phyloP scores from a whole-genome alignment of 2,113 vertebrate genomes.

The Peromyscus californicus region DNA sequence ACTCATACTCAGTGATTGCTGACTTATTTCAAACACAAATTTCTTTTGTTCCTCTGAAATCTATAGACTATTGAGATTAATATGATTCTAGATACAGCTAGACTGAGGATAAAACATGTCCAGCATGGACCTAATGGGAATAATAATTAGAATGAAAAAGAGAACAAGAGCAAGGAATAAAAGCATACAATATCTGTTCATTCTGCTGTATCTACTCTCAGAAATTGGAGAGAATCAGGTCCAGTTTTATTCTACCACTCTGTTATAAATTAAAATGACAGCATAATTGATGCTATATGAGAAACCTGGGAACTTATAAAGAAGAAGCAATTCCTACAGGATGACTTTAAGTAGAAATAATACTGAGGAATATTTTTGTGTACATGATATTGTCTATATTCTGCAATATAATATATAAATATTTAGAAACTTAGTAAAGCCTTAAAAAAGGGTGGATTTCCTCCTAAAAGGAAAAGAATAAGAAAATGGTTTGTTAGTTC shows the following conservation, averaged over 20 bases:
- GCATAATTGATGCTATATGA: background rate
- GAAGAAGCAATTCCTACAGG: background rate
- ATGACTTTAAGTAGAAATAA: constrained; percentile 33
- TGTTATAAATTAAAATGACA: background rate
- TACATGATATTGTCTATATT: background rate
- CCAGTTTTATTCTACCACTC: background rate
- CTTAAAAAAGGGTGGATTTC: too few relatives aligned
- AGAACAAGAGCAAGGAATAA: background rate
- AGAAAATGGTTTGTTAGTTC: too few relatives aligned
- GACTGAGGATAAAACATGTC: background rate
- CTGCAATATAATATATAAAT: too few relatives aligned
- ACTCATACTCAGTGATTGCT: background rate
- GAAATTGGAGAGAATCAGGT: background rate
- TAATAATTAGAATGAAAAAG: background rate
- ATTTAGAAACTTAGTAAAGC: too few relatives aligned
- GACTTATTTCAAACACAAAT: background rate
- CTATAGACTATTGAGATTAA: background rate
- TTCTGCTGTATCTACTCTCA: background rate
- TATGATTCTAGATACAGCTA: constrained; percentile 3
- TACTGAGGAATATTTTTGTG: background rate
- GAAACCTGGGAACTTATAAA: constrained; percentile 9
- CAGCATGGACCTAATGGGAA: background rate
- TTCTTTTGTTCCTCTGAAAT: constrained; percentile 26
- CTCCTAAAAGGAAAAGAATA: too few relatives aligned
- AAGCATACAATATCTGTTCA: background rate